These are phyloP conservation scores for Spinibarbus caldwelli DNA, from an alignment of 2,797 vertebrate genomes.

Conservation along the genomic window DNA sequence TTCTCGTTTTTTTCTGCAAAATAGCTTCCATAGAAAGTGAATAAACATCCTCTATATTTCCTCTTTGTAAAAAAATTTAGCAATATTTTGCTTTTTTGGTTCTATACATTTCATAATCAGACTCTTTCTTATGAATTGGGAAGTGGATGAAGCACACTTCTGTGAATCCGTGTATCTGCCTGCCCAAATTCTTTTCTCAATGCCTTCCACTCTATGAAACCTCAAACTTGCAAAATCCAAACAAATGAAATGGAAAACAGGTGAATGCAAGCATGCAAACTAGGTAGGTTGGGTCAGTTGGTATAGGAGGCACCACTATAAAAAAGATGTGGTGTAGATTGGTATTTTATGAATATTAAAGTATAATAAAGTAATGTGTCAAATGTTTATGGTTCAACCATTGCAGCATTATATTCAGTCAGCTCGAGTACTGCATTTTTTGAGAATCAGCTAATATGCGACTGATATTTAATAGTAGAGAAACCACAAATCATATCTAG, in stretches of 20 bases:
- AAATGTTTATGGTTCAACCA: neutral
- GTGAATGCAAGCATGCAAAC: conserved; percentile 9
- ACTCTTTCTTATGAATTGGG: conserved; percentile 23
- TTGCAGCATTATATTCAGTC: neutral
- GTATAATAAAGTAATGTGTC: neutral
- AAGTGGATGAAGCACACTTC: conserved; percentile 23
- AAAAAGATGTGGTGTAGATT: neutral
- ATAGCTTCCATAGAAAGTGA: conserved; percentile 11
- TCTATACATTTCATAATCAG: conserved; percentile 28
- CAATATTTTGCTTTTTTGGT: neutral
- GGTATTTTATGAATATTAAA: conserved; percentile 1
- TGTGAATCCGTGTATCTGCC: neutral
- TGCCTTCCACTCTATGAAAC: conserved; percentile 13
- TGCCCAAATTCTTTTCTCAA: conserved; percentile 8
- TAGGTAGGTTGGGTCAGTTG: neutral
- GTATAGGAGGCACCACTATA: neutral
- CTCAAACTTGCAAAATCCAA: conserved; percentile 36
- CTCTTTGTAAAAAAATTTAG: neutral
- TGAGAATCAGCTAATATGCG: neutral
- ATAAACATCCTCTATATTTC: conserved; percentile 6
- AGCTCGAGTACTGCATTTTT: neutral
- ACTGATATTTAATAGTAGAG: neutral
- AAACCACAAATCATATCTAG: neutral
- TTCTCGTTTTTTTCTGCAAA: neutral
- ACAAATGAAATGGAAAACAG: conserved; percentile 29